These are phyloP conservation scores for Microctonus aethiopoides DNA, from an alignment of 2,888 invertebrate species.

Conservation along the genomic window DNA sequence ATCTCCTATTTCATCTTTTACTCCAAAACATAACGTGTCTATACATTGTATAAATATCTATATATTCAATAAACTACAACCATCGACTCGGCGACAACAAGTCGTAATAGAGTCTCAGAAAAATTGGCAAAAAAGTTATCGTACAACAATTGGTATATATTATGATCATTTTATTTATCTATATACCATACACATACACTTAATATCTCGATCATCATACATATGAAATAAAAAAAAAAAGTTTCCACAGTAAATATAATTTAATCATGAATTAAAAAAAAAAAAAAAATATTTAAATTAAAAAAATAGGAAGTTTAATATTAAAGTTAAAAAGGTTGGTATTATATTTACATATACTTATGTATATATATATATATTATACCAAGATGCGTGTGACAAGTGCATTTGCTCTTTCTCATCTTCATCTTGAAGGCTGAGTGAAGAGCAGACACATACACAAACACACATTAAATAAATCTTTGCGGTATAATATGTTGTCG, in stretches of 20 bases:
- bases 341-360: not conserved
- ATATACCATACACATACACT: too few relatives aligned
- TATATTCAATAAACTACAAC: not conserved
- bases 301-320: not conserved
- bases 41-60: not conserved
- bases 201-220: too few relatives aligned
- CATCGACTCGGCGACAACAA: slow-evolving; percentile 2
- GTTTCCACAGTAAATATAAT: not conserved
- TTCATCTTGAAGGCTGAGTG: not conserved
- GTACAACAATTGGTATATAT: not conserved
- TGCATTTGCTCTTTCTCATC: slow-evolving; percentile 4
- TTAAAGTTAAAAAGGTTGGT: not conserved
- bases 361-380: not conserved
- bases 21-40: not conserved
- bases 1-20: not conserved
- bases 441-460: not conserved
- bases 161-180: not conserved
- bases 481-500: not conserved
- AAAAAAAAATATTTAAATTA: not conserved
- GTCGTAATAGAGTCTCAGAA: slow-evolving; percentile 4
- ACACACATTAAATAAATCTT: slow-evolving; percentile 6
- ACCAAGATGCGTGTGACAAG: not conserved
- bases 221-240: too few relatives aligned
- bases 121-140: slow-evolving; percentile 6
- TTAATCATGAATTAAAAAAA: not conserved